Percentiles rank a stretch among this genome's conserved stretches.
phyloP scores from a whole-genome alignment of 2,888 invertebrate species.

The Clusia tigrina region DNA sequence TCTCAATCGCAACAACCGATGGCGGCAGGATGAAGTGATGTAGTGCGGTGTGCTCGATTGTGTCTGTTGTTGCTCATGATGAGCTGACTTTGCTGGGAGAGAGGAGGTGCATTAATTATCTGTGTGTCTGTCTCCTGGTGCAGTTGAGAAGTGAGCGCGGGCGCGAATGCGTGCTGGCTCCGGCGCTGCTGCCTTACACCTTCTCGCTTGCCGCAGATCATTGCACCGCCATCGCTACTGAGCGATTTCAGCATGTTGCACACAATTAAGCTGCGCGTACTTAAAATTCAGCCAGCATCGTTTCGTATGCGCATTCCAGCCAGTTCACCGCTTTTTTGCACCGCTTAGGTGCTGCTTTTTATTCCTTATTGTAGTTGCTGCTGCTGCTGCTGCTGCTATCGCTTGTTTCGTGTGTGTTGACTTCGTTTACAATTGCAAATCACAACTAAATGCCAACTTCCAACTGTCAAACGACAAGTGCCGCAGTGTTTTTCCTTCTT shows the following conservation, averaged over 20 bases:
- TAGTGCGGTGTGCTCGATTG: too few relatives aligned
- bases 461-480: neutral
- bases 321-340: neutral
- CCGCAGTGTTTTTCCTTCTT: neutral
- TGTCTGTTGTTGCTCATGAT: too few relatives aligned
- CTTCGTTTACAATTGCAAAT: neutral
- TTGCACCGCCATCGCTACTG: neutral
- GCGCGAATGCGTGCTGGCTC: too few relatives aligned
- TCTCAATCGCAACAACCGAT: neutral
- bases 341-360: neutral
- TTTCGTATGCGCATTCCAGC: neutral
- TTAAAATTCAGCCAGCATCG: neutral
- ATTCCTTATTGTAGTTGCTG: neutral
- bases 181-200: neutral
- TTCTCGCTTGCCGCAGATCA: neutral
- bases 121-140: too few relatives aligned
- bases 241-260: neutral
- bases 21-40: neutral
- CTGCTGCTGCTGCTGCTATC: neutral
- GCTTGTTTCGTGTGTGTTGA: neutral
- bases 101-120: too few relatives aligned
- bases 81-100: too few relatives aligned
- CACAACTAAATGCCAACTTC: neutral
- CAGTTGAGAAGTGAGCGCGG: too few relatives aligned
- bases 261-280: neutral